Evolutionary conservation across 2,797 vertebrate species (phyloP).

Genomic region (Orestias chungarensis): DNA sequence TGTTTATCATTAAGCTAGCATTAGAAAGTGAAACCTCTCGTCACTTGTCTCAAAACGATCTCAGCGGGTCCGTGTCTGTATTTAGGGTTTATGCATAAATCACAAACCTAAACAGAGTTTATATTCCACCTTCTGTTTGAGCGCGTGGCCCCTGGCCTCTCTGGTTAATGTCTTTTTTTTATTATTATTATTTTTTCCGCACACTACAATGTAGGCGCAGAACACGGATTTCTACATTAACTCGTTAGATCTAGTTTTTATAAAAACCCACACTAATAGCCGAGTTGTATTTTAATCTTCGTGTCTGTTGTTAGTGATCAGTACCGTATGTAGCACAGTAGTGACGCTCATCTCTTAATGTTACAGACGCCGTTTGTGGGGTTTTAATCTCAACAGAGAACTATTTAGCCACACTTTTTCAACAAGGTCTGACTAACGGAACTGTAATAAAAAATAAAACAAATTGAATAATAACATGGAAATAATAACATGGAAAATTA

Average conservation of each 20-base stretch:
- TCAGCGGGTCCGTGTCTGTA: constrained; percentile 65
- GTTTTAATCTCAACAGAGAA: constrained; percentile 12
- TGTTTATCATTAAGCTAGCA: constrained; percentile 70
- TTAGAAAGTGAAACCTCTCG: constrained; percentile 63
- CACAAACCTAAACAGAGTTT: constrained; percentile 54
- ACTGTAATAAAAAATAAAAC: not conserved
- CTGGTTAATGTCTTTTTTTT: constrained; percentile 43
- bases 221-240: constrained; percentile 62
- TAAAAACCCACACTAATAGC: constrained; percentile 64
- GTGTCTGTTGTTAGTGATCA: constrained; percentile 69
- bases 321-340: constrained; percentile 77
- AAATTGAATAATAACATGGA: too few species aligned
- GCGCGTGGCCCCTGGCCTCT: constrained; percentile 20
- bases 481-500: not conserved
- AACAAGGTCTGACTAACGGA: not conserved
- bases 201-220: constrained; percentile 61
- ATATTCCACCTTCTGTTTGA: constrained; percentile 17
- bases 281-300: constrained; percentile 66
- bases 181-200: constrained; percentile 47
- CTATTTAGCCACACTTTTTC: constrained; percentile 22
- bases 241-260: constrained; percentile 67
- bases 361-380: constrained; percentile 60
- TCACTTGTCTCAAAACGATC: constrained; percentile 53
- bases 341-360: constrained; percentile 59
- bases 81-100: constrained; percentile 57